Evolutionary conservation across 2,888 invertebrate species (phyloP).

Genomic region (Perithous albicinctus): DNA sequence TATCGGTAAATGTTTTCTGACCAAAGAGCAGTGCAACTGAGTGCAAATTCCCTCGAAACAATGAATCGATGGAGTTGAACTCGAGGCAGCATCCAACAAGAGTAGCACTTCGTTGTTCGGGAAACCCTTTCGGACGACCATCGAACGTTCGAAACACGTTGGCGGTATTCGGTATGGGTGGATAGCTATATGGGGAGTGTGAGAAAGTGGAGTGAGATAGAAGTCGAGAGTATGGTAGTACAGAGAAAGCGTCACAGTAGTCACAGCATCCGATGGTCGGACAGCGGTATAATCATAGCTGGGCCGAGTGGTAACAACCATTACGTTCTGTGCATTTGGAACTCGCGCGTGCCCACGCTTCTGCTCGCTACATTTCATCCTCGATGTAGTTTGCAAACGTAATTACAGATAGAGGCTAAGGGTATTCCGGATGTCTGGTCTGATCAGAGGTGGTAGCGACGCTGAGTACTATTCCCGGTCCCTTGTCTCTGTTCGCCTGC

Average conservation of each 20-base stretch:
- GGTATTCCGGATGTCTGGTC: conserved; percentile 52
- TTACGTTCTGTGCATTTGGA: conserved; percentile 54
- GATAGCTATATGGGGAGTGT: conserved; percentile 28
- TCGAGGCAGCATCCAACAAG: conserved; percentile 4
- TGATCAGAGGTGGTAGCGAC: background rate
- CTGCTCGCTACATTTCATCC: conserved; percentile 27
- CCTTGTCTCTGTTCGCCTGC: background rate
- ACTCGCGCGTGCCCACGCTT: conserved; percentile 33
- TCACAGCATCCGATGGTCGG: conserved; percentile 56
- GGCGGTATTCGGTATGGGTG: conserved; percentile 11
- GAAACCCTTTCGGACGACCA: conserved; percentile 46
- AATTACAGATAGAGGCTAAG: conserved; percentile 57
- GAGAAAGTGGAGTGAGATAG: conserved; percentile 6
- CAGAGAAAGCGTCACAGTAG: conserved; percentile 43
- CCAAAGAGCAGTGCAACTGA: conserved; percentile 4
- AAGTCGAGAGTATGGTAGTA: conserved; percentile 21
- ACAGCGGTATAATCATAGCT: conserved; percentile 62
- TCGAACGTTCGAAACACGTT: conserved; percentile 49
- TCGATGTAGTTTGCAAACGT: conserved; percentile 56
- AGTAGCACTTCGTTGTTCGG: conserved; percentile 21
- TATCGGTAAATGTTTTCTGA: background rate
- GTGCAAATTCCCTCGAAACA: conserved; percentile 23
- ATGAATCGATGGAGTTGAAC: conserved; percentile 38
- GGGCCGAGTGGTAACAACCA: conserved; percentile 59
- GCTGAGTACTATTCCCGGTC: background rate